Evolutionary conservation across 2,113 vertebrate species (phyloP).

Genomic region (Papio anubis): DNA sequence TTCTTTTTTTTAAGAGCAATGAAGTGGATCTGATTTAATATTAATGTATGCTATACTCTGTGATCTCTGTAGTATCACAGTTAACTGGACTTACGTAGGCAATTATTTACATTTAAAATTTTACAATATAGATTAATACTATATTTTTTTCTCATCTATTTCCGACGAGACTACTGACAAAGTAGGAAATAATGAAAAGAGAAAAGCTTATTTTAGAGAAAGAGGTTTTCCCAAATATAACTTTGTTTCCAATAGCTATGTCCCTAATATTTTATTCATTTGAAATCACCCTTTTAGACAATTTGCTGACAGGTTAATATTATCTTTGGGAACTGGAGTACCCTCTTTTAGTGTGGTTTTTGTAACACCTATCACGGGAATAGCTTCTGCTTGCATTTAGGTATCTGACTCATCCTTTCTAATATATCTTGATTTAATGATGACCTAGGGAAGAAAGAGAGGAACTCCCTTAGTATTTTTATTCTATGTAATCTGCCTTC

Average conservation of each 20-base stretch:
- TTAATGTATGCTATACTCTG: background rate
- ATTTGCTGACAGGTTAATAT: slow-evolving; percentile 53
- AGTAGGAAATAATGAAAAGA: slow-evolving; percentile 1
- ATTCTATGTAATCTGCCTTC: slow-evolving; percentile 51
- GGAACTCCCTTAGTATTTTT: slow-evolving; percentile 45
- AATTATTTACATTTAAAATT: slow-evolving; percentile 24
- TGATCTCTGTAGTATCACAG: background rate
- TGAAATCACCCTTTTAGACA: slow-evolving; percentile 46
- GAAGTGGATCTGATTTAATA: background rate
- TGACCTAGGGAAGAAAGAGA: slow-evolving; percentile 40
- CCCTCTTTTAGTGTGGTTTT: slow-evolving; percentile 21
- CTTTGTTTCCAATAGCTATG: slow-evolving; percentile 38
- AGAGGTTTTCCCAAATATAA: background rate
- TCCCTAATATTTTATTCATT: slow-evolving; percentile 29
- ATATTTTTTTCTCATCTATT: background rate
- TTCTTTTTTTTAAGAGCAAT: slow-evolving; percentile 3
- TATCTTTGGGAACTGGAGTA: background rate
- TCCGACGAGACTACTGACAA: background rate
- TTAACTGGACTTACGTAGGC: background rate
- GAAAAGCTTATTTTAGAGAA: slow-evolving; percentile 19
- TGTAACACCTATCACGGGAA: slow-evolving; percentile 48
- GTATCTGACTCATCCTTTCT: slow-evolving; percentile 70
- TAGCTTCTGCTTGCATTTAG: slow-evolving; percentile 31
- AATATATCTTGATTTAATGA: slow-evolving; percentile 39
- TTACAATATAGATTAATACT: background rate